Conservation (phyloP, 2,888 invertebrate species). For the Cosmia trapezina region DNA sequence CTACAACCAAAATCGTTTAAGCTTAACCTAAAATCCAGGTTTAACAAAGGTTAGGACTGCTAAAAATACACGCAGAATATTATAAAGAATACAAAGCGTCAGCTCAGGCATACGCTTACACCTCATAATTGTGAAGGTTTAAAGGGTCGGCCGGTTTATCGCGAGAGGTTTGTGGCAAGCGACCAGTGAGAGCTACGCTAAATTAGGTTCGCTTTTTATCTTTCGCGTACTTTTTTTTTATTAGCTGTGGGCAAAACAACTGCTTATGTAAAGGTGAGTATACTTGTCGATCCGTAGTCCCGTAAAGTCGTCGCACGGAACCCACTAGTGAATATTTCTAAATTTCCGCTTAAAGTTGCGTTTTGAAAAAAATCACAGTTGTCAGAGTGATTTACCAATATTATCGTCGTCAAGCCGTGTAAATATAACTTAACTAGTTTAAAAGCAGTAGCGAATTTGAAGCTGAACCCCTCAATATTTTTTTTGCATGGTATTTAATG, state of each 20-base stretch:
- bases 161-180: conserved; percentile 1
- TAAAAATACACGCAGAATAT: conserved; percentile 53
- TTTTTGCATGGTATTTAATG: no score
- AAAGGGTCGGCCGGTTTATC: conserved; percentile 59
- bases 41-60: conserved; percentile 25
- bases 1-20: conserved; percentile 2
- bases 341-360: no score
- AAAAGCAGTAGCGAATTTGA: no score
- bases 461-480: no score
- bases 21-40: conserved; percentile 22
- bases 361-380: no score
- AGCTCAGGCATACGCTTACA: conserved; percentile 49
- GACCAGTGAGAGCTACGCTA: conserved; percentile 38
- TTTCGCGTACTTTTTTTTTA: not conserved
- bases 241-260: not conserved
- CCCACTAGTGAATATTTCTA: no score
- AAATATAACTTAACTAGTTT: no score
- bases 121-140: conserved; percentile 60
- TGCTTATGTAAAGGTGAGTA: not conserved
- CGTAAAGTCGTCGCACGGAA: no score
- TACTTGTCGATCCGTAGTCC: no score
- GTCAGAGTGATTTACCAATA: no score
- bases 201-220: conserved; percentile 11
- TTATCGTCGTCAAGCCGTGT: no score
- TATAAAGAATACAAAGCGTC: conserved; percentile 45